Conservation (phyloP, 1,140 invertebrate species). For the Teleogryllus occipitalis region DNA sequence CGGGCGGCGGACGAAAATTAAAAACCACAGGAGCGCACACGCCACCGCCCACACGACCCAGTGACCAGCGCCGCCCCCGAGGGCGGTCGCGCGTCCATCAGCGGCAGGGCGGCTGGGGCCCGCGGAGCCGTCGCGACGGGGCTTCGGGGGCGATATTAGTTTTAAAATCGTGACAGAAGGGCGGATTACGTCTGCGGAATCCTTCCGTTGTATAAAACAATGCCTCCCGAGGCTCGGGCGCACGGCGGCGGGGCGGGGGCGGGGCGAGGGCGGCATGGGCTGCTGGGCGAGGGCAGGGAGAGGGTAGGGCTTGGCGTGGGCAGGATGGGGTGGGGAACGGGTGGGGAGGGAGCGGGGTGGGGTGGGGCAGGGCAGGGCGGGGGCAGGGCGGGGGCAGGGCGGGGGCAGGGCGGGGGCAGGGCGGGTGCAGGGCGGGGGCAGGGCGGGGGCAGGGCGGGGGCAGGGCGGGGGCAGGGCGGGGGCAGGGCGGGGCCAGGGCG, state of each 20-base stretch:
- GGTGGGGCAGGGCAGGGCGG: not conserved
- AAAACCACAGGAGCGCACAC: not conserved
- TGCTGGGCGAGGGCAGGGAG: too few species aligned
- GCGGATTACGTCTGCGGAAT: slow-evolving; percentile 10
- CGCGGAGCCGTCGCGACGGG: not conserved
- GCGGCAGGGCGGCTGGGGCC: not conserved
- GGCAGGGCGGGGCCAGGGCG: not conserved
- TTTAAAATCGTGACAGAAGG: too few species aligned
- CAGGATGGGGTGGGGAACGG: not conserved
- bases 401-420: not conserved
- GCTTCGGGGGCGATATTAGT: too few species aligned
- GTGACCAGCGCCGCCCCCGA: not conserved
- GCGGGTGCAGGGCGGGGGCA: not conserved
- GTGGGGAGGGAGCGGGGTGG: not conserved
- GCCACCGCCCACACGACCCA: not conserved
- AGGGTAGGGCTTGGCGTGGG: not conserved
- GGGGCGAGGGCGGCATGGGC: too few species aligned
- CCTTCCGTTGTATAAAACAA: not conserved
- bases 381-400: not conserved
- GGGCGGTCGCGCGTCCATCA: not conserved
- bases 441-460: too few species aligned
- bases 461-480: not conserved
- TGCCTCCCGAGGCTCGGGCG: not conserved
- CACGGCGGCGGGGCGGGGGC: too few species aligned
- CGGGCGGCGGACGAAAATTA: not conserved